Evolutionary conservation across 2,888 invertebrate species (phyloP).

Genomic region (Patella depressa): DNA sequence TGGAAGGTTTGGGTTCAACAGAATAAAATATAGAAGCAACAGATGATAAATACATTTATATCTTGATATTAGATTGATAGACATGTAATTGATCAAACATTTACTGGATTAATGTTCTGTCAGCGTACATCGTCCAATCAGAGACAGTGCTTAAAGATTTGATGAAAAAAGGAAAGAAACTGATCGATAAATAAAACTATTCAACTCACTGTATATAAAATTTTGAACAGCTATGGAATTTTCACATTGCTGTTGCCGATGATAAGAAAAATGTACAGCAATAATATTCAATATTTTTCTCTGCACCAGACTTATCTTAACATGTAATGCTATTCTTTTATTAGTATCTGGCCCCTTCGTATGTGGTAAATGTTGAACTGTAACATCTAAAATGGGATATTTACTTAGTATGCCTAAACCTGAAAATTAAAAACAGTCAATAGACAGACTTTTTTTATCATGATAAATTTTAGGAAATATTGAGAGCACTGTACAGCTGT

Average conservation of each 20-base stretch:
- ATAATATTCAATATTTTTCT: constrained; percentile 42
- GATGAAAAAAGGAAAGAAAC: no score
- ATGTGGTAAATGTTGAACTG: constrained; percentile 39
- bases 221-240: constrained; percentile 54
- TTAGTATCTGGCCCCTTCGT: constrained; percentile 57
- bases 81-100: no score
- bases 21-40: no score
- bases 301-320: constrained; percentile 35
- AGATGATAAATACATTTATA: no score
- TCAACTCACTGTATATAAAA: constrained; percentile 44
- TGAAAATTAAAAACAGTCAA: constrained; percentile 33
- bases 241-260: constrained; percentile 61
- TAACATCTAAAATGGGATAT: constrained; percentile 46
- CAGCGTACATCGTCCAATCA: no score
- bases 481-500: neutral
- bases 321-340: constrained; percentile 52
- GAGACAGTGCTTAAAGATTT: no score
- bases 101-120: no score
- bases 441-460: neutral
- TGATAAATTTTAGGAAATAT: neutral
- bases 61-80: no score
- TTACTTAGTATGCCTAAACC: constrained; percentile 60
- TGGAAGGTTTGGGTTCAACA: no score
- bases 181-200: neutral
- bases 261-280: constrained; percentile 62